Evolutionary conservation across 2,797 vertebrate species (phyloP), one percentile per base, ranked within the genome.

Genomic region (Podargus strigoides): DNA sequence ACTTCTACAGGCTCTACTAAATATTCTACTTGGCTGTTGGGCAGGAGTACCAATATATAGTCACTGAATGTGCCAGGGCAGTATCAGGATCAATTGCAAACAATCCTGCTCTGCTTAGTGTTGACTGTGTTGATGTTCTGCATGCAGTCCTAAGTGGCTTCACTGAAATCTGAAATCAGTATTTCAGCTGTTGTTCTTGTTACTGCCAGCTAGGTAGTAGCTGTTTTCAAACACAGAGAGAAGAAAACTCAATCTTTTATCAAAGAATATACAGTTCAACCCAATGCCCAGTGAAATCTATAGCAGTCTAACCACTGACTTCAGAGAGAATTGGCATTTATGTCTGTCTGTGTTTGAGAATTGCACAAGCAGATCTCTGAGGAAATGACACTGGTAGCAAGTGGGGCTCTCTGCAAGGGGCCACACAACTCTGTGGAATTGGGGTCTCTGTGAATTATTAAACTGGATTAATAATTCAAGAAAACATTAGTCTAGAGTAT

Each of bases 401-500:
- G 55, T 55, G 67, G 93, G 91, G 73, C 73, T 92, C 75, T 73
- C 49, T 52, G 58, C 46, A 89, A 85, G 69, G 89, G 82, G 46
- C 85, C 58, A 93, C 67, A 79, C 60, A 72, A 78, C 41, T 85
- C 84, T 52, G 41, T 85, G 74, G 66, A 91, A 74, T 0, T 85
- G 92, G 86, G 82, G 69, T 87, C 77, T 63, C 91, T 84, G 66
- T 96, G 85, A 95, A 95, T 93, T 94, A 92, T 85, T 97, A 64
- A 95, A 95, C 69, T 85, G 44, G 14, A 92, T 90, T 75, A 94
- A 92, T 95, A 93, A 90, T 92, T 88, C 67, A 96, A 80, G 62
- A 87, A 91, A 92, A 89, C 70, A 73, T 94, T 95, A 87, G 39
- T 85, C 84, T 67, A 88, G 84, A 92, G 76, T 85, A 76, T 50